Evolutionary conservation across 2,888 invertebrate species (phyloP), one percentile per base, ranked within the genome.

Genomic region (Drosophila maculinotata): DNA sequence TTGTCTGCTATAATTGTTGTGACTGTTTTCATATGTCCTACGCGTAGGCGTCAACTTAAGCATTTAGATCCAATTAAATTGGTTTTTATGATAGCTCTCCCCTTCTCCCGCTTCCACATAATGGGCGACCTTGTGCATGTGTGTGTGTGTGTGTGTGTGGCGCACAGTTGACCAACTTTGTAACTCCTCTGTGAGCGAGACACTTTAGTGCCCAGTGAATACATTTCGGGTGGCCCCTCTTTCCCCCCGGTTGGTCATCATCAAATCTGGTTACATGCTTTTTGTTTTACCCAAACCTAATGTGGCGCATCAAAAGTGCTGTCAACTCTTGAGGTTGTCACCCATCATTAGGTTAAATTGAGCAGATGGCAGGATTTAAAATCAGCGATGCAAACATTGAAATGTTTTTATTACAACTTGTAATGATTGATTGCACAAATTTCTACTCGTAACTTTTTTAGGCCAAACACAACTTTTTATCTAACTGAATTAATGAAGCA

Each of bases 11-110:
- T 79, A 79, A 81, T 84, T 84, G 82, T 64, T 82, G 65, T 59
- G 66, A 57, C 58, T 64, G 53, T 30, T 56, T 60, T 69, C 42
- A 47, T 70, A 42, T 62, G 63, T 28, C n/a, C 58, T 23, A 38
- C 31, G 58, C 45, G 14, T 58, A 48, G 68, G 58, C 75, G 64
- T 59, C 75, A 72, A 75, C 76, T 76, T 65, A 58, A 39, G 62
- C 80, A 80, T 85, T 81, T 79, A 62, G 70, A 82, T 83, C 80
- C 83, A 81, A 81, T 81, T 81, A 85, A 85, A 85, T 82, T 82
- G 66, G 57, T 72, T 85, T 82, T 85, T 76, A 76, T 79, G 59
- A 63, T 62, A 49, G 38, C 9, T 23, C 26, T 23, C 31, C 42
- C 14, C 49, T n/a, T n/a, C n/a, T n/a, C n/a, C n/a, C n/a, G n/a